phyloP scores from a whole-genome alignment of 2,797 vertebrate genomes.

The Dryobates pubescens region DNA sequence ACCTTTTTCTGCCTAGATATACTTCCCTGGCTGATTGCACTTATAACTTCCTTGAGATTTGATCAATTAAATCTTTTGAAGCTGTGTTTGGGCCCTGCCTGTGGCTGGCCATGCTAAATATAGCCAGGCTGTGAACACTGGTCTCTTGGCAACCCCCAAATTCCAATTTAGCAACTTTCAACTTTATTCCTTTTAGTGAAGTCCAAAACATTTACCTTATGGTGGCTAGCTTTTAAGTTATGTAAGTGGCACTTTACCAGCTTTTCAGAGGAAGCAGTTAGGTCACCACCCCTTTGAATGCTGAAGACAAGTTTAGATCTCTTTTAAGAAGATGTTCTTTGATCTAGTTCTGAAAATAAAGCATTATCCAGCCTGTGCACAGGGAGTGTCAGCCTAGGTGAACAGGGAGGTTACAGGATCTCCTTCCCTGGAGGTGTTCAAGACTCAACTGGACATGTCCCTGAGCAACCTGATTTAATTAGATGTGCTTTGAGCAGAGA shows the following conservation, averaged over 20 bases:
- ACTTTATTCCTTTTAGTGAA: constrained; percentile 38
- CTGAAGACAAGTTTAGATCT: background rate
- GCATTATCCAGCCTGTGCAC: background rate
- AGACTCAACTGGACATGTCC: background rate
- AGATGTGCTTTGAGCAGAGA: background rate
- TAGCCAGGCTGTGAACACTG: background rate
- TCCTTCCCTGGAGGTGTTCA: background rate
- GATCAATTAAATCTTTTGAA: constrained; percentile 43
- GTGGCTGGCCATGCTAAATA: background rate
- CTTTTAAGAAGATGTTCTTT: background rate
- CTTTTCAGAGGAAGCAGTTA: background rate
- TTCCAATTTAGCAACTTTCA: constrained; percentile 39
- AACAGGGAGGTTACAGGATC: background rate
- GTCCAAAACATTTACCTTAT: constrained; percentile 36
- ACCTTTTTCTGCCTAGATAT: background rate
- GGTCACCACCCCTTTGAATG: constrained; percentile 14
- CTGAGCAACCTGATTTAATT: background rate
- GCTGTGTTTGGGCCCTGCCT: background rate
- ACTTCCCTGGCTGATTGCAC: background rate
- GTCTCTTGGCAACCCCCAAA: constrained; percentile 24
- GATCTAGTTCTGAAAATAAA: constrained; percentile 16
- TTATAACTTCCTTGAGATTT: constrained; percentile 1
- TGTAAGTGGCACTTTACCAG: constrained; percentile 7
- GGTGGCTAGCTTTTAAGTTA: constrained; percentile 16
- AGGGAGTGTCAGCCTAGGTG: background rate